Base-by-base conservation (phyloP, 2,888 invertebrate genomes). In the Ectropis crepuscularia region DNA sequence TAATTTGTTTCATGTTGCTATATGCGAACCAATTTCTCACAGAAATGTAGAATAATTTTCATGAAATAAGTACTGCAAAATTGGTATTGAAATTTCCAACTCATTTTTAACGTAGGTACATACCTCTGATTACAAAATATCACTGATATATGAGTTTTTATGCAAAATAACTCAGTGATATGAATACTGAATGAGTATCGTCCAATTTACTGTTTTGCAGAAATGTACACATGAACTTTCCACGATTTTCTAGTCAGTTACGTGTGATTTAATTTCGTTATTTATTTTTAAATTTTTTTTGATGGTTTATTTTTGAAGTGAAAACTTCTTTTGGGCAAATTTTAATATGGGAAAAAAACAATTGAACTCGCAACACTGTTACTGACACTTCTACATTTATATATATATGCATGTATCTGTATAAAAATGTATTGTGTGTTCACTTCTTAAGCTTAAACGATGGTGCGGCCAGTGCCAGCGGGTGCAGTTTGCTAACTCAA, bases 141-240 rank as follows among this genome's bases (percentile, higher is more conserved):
- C 10, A 10, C 28, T 6, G 41, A 28, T 7, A 42, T 41, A 42
- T 10, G 10, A 36, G 42, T 28, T 28, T 53, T 53, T 28, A 51
- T 51, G 8, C 28, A n/a, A 42, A 53, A 53, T 42, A 5, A 38
- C n/a, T 0, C 9, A n/a, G 42, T 42, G 28, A 42, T 38, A 16
- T 4, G 50, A 12, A 10, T 41, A 42, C 12, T n/a, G 42, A 28
- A 42, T 12, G 42, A 53, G 28, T 42, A 42, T 53, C n/a, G n/a
- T 42, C 10, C 16, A 53, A 53, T 53, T 42, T 53, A 42, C 53
- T 42, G 42, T 42, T 53, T 28, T 28, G 16, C 53, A 53, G 53
- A 42, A 42, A 42, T 42, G 28, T 43, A 28, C 42, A 53, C 42
- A 42, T 36, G n/a, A 28, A 10, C 42, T 42, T 53, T 42, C 42